A percentile compares a stretch with the other conserved stretches of the same genome.
Evolutionary conservation across 1,140 invertebrate species (phyloP).

Genomic region (Pygmarrhopalites habei): DNA sequence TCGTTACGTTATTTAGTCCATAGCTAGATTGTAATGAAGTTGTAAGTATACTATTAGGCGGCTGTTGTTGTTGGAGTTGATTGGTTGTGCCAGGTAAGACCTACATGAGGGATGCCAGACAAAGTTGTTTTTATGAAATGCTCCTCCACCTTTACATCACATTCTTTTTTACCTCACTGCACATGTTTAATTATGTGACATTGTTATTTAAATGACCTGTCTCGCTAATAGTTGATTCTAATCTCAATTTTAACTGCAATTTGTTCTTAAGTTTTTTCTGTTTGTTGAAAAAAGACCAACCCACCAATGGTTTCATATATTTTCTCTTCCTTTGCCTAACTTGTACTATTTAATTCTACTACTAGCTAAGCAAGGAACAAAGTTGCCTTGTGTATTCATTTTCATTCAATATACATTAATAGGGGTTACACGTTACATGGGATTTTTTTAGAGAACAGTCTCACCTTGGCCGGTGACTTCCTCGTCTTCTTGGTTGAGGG

Average conservation of each 20-base stretch:
- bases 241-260: too few species aligned
- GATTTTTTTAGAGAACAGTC: not conserved
- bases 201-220: too few species aligned
- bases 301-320: too few species aligned
- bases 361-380: too few species aligned
- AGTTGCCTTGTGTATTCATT: not conserved
- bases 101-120: slow-evolving; percentile 6
- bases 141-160: slow-evolving; percentile 9
- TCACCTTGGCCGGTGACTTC: slow-evolving; percentile 37
- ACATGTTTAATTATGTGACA: too few species aligned
- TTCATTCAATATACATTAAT: not conserved
- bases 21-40: too few species aligned
- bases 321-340: too few species aligned
- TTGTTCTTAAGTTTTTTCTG: too few species aligned
- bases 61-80: not conserved
- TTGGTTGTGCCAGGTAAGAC: slow-evolving; percentile 5
- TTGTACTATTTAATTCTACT: too few species aligned
- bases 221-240: too few species aligned
- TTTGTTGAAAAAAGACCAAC: too few species aligned
- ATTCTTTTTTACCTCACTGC: slow-evolving; percentile 2
- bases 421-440: too few species aligned
- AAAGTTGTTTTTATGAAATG: slow-evolving; percentile 1
- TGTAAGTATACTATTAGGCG: slow-evolving; percentile 2
- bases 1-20: slow-evolving; percentile 19
- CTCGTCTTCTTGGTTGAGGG: slow-evolving; percentile 21